These are phyloP conservation scores for Ochlodes sylvanus DNA, from an alignment of 2,888 invertebrate species.

Conservation along the genomic window DNA sequence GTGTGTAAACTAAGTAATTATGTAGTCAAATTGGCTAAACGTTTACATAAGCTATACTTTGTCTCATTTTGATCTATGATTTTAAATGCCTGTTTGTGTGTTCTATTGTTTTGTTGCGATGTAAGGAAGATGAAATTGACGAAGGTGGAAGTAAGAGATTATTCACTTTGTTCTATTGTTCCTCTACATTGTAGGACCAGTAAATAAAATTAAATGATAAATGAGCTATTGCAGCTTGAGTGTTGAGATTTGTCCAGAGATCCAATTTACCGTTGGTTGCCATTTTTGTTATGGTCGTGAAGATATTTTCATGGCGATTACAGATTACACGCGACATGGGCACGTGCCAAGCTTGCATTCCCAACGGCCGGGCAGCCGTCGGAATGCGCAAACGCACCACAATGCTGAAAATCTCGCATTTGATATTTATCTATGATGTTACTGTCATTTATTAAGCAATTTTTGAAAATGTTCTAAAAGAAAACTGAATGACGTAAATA, in stretches of 20 bases:
- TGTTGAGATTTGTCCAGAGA: background rate
- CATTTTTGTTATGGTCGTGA: constrained; percentile 25
- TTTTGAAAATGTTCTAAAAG: background rate
- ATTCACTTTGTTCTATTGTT: no score
- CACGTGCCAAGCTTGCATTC: constrained; percentile 40
- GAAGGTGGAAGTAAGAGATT: no score
- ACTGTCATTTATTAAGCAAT: background rate
- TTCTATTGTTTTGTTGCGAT: no score
- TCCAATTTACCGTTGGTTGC: constrained; percentile 30
- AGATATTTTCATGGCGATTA: constrained; percentile 43
- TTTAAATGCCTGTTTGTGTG: no score
- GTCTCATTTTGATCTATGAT: no score
- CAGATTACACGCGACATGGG: constrained; percentile 50
- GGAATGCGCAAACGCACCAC: constrained; percentile 6
- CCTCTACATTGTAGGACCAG: no score
- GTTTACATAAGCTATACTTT: no score
- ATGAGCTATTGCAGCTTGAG: background rate
- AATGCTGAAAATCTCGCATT: constrained; percentile 3
- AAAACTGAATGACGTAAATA: no score
- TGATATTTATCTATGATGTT: background rate
- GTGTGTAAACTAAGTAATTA: no score
- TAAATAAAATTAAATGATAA: background rate
- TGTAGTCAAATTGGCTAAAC: no score
- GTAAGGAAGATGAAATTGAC: no score
- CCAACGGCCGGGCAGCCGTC: background rate